Evolutionary conservation across 1,140 invertebrate genomes (phyloP).

Genomic region (Drosophila paulistorum): DNA sequence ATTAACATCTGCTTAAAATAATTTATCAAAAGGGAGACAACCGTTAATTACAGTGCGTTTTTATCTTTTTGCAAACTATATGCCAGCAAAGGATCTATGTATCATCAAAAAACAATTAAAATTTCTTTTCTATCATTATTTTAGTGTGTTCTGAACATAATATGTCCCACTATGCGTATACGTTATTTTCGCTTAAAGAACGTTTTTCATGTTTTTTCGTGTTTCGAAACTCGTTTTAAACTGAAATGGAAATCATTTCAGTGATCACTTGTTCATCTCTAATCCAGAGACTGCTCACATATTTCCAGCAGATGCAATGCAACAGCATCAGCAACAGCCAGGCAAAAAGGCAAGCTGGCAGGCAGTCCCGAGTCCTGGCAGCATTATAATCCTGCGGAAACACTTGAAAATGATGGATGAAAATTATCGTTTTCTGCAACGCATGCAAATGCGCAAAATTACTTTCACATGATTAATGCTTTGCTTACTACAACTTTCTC

Average conservation of each 20-base stretch:
- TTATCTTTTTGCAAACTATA: too few relatives aligned
- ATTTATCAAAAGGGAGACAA: too few relatives aligned
- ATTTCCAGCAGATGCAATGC: not conserved
- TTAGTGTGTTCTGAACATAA: too few relatives aligned
- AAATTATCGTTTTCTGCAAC: slow-evolving; percentile 80
- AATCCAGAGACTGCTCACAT: not conserved
- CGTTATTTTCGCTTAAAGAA: too few relatives aligned
- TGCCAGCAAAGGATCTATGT: too few relatives aligned
- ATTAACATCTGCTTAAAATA: too few relatives aligned
- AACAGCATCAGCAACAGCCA: slow-evolving; percentile 2
- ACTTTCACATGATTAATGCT: slow-evolving; percentile 77
- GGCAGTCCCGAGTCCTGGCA: slow-evolving; percentile 15
- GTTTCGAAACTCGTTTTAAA: too few relatives aligned
- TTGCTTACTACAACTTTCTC: slow-evolving; percentile 23
- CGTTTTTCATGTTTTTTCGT: too few relatives aligned
- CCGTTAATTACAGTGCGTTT: too few relatives aligned
- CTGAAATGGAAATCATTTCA: not conserved
- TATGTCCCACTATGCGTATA: too few relatives aligned
- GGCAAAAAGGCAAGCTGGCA: not conserved
- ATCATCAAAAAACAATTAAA: too few relatives aligned
- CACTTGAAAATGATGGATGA: slow-evolving; percentile 80
- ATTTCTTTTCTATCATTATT: too few relatives aligned
- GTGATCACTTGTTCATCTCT: slow-evolving; percentile 9
- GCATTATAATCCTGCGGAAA: slow-evolving; percentile 71
- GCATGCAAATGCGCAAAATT: slow-evolving; percentile 80